These are phyloP conservation scores for Indicator indicator DNA, from an alignment of 2,113 vertebrate species.

Conservation along the genomic window DNA sequence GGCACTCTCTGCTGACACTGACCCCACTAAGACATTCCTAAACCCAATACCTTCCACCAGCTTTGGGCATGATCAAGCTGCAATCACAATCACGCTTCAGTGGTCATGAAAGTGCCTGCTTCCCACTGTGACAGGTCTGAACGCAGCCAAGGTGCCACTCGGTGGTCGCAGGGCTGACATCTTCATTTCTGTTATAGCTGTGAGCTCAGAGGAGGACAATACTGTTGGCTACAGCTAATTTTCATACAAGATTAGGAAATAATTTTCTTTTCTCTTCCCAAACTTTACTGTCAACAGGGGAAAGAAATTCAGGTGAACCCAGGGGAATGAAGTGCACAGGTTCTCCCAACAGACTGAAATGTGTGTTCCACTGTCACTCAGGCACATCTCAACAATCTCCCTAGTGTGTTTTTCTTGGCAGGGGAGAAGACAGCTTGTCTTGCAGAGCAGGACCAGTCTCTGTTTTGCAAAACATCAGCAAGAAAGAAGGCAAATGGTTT, in stretches of 20 bases:
- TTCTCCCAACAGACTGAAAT: neutral
- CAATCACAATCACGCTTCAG: neutral
- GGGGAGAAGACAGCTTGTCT: neutral
- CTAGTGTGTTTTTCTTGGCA: neutral
- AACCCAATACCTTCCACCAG: neutral
- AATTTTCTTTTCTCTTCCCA: neutral
- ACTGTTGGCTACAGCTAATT: neutral
- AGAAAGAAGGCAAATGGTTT: neutral
- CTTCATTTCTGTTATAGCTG: neutral
- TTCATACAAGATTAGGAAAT: neutral
- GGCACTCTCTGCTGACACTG: neutral
- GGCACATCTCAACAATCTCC: neutral
- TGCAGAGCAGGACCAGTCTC: neutral
- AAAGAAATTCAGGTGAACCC: neutral
- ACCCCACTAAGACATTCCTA: neutral
- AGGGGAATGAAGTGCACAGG: rapidly evolving
- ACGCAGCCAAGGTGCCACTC: neutral
- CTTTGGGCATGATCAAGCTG: neutral
- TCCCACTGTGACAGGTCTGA: neutral
- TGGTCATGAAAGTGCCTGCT: neutral
- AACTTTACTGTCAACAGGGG: neutral
- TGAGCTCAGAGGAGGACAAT: neutral
- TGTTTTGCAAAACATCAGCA: neutral
- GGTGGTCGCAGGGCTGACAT: neutral
- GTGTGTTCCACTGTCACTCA: rapidly evolving